phyloP scores from a whole-genome alignment of 2,113 vertebrate genomes.

The Ellobius talpinus region DNA sequence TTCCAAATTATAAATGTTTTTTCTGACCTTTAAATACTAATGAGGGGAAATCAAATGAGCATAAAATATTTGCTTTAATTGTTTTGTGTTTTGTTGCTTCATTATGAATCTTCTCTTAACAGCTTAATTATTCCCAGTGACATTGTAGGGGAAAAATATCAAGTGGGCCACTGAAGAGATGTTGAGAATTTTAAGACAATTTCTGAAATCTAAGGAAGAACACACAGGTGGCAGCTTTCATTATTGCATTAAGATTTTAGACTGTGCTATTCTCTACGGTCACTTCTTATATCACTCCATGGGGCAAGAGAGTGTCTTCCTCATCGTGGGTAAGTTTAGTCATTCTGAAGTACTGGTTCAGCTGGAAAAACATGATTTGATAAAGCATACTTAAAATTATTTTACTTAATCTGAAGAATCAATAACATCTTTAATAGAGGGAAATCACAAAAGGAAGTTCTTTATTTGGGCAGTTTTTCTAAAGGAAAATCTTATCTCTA shows the following conservation, averaged over 20 bases:
- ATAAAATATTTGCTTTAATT: conserved; percentile 85
- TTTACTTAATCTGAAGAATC: conserved; percentile 65
- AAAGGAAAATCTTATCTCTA: conserved; percentile 73
- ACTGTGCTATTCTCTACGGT: conserved; percentile 60
- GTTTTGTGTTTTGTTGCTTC: conserved; percentile 82
- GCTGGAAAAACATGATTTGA: conserved; percentile 64
- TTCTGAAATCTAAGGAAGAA: conserved; percentile 62
- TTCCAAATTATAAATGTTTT: conserved; percentile 74
- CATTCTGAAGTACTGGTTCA: conserved; percentile 49
- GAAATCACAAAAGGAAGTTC: conserved; percentile 63
- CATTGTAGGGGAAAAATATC: conserved; percentile 71
- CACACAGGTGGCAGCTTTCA: conserved; percentile 53
- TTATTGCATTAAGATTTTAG: conserved; percentile 76
- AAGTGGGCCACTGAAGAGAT: conserved; percentile 71
- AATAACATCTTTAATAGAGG: conserved; percentile 76
- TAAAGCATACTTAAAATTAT: conserved; percentile 78
- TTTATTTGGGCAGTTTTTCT: conserved; percentile 59
- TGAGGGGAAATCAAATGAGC: conserved; percentile 79
- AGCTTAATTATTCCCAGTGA: conserved; percentile 84
- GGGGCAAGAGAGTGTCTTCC: conserved; percentile 38
- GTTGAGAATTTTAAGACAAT: conserved; percentile 74
- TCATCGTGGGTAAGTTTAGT: conserved; percentile 65
- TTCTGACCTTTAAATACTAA: conserved; percentile 85
- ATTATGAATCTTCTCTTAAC: conserved; percentile 78
- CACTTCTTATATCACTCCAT: conserved; percentile 68